Evolutionary conservation across 2,113 vertebrate genomes (phyloP).

Genomic region (Tragelaphus imberbis): DNA sequence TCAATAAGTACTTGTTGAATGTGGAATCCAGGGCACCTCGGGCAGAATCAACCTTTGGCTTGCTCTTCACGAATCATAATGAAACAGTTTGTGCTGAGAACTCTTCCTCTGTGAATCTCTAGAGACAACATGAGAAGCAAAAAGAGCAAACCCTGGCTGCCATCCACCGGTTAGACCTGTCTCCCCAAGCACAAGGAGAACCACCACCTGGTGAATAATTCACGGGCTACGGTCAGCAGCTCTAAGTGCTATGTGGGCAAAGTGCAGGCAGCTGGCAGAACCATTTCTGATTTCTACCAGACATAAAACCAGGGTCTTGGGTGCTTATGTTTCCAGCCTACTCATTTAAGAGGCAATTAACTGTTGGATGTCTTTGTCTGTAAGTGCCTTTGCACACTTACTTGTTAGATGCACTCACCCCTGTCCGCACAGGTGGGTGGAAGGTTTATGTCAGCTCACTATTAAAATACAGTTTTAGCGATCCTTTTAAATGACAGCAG

Average conservation of each 20-base stretch:
- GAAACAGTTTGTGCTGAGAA: not conserved
- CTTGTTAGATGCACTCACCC: not conserved
- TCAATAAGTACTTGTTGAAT: not conserved
- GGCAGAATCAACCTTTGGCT: not conserved
- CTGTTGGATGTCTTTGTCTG: not conserved
- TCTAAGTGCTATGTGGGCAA: not conserved
- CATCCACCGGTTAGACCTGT: rapidly evolving
- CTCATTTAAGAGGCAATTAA: not conserved
- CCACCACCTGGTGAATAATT: not conserved
- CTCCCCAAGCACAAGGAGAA: rapidly evolving
- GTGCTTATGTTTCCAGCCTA: not conserved
- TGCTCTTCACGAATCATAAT: not conserved
- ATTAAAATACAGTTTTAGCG: constrained; percentile 64
- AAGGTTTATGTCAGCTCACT: constrained; percentile 57
- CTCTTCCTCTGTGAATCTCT: not conserved
- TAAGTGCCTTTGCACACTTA: not conserved
- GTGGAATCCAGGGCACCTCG: rapidly evolving
- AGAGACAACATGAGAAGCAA: not conserved
- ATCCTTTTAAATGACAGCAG: constrained; percentile 69
- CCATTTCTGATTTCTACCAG: not conserved
- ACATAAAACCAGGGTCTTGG: not conserved
- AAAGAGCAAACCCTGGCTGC: not conserved
- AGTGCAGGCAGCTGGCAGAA: not conserved
- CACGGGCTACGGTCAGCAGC: not conserved
- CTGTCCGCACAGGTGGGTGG: not conserved